These are phyloP conservation scores for Spilosoma lubricipeda DNA, from an alignment of 2,888 invertebrate species.

Conservation along the genomic window DNA sequence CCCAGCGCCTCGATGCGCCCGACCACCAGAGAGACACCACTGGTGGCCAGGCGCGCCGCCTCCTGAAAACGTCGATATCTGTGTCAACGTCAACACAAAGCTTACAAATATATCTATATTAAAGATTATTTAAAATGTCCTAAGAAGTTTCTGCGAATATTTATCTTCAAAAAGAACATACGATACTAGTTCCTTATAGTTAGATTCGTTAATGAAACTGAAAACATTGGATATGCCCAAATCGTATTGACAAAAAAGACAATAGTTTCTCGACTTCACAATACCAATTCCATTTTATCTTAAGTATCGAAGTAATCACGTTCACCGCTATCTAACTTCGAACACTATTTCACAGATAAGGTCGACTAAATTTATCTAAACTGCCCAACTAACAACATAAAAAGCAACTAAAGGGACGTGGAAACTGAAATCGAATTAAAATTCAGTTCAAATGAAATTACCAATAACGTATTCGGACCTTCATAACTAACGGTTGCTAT, in stretches of 20 bases:
- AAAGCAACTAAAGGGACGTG: constrained; percentile 21
- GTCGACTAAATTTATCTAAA: constrained; percentile 10
- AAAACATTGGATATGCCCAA: not conserved
- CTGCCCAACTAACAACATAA: constrained; percentile 22
- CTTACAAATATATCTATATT: too few relatives aligned
- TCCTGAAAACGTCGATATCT: too few relatives aligned
- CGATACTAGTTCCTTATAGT: not conserved
- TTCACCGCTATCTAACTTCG: constrained; percentile 1
- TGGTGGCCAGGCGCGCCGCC: too few relatives aligned
- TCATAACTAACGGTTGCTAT: constrained; percentile 41
- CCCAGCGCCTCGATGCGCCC: too few relatives aligned
- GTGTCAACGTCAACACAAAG: too few relatives aligned
- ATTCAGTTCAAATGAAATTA: constrained; percentile 43
- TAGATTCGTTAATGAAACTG: not conserved
- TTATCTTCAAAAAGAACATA: too few relatives aligned
- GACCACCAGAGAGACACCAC: too few relatives aligned
- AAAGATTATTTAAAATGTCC: too few relatives aligned
- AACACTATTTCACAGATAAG: constrained; percentile 9
- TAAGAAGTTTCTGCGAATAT: too few relatives aligned
- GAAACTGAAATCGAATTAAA: constrained; percentile 39
- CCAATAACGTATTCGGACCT: constrained; percentile 51
- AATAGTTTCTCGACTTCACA: not conserved
- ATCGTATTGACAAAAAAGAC: not conserved
- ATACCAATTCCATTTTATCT: not conserved
- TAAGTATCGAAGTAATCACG: constrained; percentile 7